These are phyloP conservation scores for Colostygia pectinataria DNA, from an alignment of 2,888 invertebrate species.

Conservation along the genomic window DNA sequence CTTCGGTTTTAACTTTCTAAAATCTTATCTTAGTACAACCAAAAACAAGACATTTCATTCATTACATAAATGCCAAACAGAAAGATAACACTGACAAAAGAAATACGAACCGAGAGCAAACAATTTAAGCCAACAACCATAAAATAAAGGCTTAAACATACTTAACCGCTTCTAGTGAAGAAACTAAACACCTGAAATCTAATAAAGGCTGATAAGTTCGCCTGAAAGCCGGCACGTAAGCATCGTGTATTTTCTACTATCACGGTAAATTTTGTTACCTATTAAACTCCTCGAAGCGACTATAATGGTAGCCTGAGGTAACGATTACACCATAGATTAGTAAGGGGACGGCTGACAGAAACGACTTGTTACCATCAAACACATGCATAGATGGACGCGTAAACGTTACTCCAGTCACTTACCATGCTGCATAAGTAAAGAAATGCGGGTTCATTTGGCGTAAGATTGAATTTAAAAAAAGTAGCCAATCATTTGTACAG, in stretches of 20 bases:
- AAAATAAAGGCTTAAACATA: slow-evolving; percentile 34
- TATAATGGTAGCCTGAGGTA: slow-evolving; percentile 81
- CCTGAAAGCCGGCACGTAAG: slow-evolving; percentile 70
- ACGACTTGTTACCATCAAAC: slow-evolving; percentile 8
- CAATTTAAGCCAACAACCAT: slow-evolving; percentile 29
- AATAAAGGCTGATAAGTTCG: slow-evolving; percentile 70
- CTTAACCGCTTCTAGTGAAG: slow-evolving; percentile 42
- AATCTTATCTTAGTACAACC: too few relatives aligned
- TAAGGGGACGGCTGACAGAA: slow-evolving; percentile 42
- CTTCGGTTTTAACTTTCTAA: too few relatives aligned
- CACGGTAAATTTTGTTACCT: slow-evolving; percentile 81
- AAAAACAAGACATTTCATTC: background rate
- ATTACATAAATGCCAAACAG: background rate
- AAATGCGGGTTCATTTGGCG: too few relatives aligned
- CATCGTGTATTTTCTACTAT: slow-evolving; percentile 79
- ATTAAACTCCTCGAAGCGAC: slow-evolving; percentile 81
- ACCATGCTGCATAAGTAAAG: too few relatives aligned
- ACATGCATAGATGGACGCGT: background rate
- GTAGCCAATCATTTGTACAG: too few relatives aligned
- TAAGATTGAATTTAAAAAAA: too few relatives aligned
- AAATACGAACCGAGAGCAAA: slow-evolving; percentile 24
- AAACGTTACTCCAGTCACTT: too few relatives aligned
- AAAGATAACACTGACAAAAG: slow-evolving; percentile 5
- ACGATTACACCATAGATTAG: slow-evolving; percentile 77
- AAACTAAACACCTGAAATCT: slow-evolving; percentile 68